Percentiles rank a stretch among this genome's conserved stretches.
These are phyloP conservation scores for Craseonycteris thonglongyai DNA, from an alignment of 2,113 vertebrate genomes.

Conservation along the genomic window DNA sequence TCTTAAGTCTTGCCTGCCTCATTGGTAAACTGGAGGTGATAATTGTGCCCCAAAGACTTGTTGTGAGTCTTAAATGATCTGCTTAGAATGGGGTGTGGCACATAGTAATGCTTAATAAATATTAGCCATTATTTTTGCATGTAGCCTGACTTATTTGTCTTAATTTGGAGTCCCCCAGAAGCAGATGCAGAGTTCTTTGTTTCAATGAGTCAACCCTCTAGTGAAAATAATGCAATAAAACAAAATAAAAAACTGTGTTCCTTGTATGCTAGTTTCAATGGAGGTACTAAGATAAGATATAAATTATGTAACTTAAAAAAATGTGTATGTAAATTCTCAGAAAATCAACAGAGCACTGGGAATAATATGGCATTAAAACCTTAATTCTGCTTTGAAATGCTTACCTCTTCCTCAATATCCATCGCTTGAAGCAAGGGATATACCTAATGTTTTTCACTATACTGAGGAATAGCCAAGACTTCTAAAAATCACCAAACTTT, in stretches of 20 bases:
- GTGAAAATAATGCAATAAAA: background rate
- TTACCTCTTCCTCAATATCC: background rate
- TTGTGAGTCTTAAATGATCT: background rate
- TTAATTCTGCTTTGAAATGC: background rate
- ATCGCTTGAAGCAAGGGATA: background rate
- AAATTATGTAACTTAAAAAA: background rate
- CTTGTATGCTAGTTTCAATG: background rate
- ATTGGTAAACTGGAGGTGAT: background rate
- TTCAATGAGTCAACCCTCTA: background rate
- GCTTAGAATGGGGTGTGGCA: background rate
- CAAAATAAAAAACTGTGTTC: background rate
- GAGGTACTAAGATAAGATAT: background rate
- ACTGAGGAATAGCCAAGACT: background rate
- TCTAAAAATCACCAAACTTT: background rate
- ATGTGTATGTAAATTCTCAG: background rate
- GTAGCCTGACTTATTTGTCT: background rate
- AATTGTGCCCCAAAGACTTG: background rate
- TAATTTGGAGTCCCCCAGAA: background rate
- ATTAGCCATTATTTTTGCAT: background rate
- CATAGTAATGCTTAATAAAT: background rate
- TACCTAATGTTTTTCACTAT: background rate
- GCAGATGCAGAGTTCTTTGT: background rate
- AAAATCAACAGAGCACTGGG: background rate
- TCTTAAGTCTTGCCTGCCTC: background rate
- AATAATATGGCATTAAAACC: background rate